Evolutionary conservation across 2,888 invertebrate species (phyloP).

Genomic region (Hirtodrosophila trivittata): DNA sequence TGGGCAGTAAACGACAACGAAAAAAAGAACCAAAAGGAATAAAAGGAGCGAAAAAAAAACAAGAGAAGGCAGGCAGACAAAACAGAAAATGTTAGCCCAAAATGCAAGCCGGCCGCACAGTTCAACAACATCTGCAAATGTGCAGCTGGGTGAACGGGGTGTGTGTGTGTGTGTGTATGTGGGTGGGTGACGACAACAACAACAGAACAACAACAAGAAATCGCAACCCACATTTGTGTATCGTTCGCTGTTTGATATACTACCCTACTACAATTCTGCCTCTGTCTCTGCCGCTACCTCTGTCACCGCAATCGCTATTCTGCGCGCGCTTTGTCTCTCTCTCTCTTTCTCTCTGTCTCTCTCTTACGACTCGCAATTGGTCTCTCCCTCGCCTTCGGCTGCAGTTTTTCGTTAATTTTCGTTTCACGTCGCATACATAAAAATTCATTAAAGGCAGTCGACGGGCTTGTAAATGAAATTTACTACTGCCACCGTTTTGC

Average conservation of each 20-base stretch:
- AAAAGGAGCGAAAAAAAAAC: constrained; percentile 4
- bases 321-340: constrained; percentile 26
- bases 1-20: constrained; percentile 40
- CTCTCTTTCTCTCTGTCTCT: constrained; percentile 15
- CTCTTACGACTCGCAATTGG: constrained; percentile 11
- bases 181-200: constrained; percentile 46
- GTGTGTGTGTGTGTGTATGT: constrained; percentile 33
- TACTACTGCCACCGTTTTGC: constrained; percentile 78
- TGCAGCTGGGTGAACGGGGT: constrained; percentile 46
- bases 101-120: constrained; percentile 72
- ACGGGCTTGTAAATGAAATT: constrained; percentile 72
- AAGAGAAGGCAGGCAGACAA: constrained; percentile 21
- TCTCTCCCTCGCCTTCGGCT: constrained; percentile 53
- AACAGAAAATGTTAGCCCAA: constrained; percentile 52
- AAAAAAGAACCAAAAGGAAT: constrained; percentile 17
- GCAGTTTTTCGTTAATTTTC: constrained; percentile 62
- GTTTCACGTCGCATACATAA: constrained; percentile 73
- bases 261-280: constrained; percentile 63
- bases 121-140: constrained; percentile 72
- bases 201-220: constrained; percentile 36
- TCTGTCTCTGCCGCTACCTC: constrained; percentile 31
- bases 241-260: constrained; percentile 69
- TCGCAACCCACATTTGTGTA: constrained; percentile 74
- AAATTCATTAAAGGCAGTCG: constrained; percentile 72
- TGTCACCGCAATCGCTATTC: constrained; percentile 13